Evolutionary conservation across 2,888 invertebrate genomes (phyloP), one percentile per base, ranked within the genome.

Genomic region (Ectobius pallidus): DNA sequence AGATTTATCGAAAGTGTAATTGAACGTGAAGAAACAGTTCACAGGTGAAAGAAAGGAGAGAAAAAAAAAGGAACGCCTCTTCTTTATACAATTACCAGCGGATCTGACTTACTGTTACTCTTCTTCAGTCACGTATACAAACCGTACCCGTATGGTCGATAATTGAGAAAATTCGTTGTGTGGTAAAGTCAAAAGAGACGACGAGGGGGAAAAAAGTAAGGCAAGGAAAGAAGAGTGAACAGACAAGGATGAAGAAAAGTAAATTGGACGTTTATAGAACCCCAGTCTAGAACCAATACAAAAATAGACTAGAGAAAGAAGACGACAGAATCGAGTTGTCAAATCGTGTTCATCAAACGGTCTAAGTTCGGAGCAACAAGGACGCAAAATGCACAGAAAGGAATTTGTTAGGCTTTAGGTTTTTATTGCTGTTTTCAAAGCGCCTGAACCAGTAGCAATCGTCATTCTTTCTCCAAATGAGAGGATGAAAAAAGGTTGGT

Each of bases 251-350:
- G 55, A 9, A 16, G 32, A 34, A 25, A 30, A 58, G 58, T 30
- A 58, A 58, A 58, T 58, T 58, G 58, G 58, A 58, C 58, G 58
- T 30, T 58, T 58, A 58, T 27, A 58, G 58, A 58, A 58, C 32
- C 34, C 30, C 30, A 16, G 58, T 30, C n/a, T 58, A n/a, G 58
- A 58, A 30, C 30, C 58, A 58, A 58, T n/a, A 58, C 58, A 32
- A 58, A 58, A 58, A 58, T 58, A 58, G 58, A 58, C 58, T 1
- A 58, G 30, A n/a, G 22, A 20, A n/a, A 25, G n/a, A n/a, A 58
- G 58, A 58, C 30, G 58, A n/a, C 58, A 32, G 32, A 58, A 32
- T 58, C 58, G 30, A 4, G 30, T 58, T 58, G 58, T 58, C 58
- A 58, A 58, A 30, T 30, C 30, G n/a, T 30, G 58, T 58, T 58